Conservation (phyloP, 1,140 invertebrate species). For the Augochlora pura region DNA sequence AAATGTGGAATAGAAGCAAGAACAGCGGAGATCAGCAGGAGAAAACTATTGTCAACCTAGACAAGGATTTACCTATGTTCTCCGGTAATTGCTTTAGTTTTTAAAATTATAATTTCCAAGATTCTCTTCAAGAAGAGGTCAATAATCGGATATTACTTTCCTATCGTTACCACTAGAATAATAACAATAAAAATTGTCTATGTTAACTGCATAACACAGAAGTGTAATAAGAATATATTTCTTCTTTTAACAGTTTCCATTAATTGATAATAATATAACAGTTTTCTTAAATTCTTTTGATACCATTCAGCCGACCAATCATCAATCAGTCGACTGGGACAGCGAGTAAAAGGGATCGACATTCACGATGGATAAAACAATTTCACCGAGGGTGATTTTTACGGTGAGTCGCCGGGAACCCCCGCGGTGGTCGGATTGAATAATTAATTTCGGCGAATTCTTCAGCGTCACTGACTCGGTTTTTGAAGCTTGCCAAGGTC, state of each 20-base stretch:
- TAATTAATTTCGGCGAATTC: slow-evolving; percentile 39
- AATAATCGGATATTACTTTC: too few species aligned
- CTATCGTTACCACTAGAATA: too few species aligned
- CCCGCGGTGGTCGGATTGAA: background rate
- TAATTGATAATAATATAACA: too few species aligned
- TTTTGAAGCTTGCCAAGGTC: slow-evolving; percentile 49
- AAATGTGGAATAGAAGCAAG: background rate
- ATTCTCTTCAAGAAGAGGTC: too few species aligned
- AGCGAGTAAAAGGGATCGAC: background rate
- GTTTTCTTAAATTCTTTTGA: too few species aligned
- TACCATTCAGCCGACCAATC: background rate
- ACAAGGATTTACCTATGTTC: too few species aligned
- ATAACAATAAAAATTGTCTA: too few species aligned
- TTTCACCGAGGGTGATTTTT: background rate
- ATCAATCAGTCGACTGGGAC: background rate
- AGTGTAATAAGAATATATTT: too few species aligned
- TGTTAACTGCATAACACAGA: too few species aligned
- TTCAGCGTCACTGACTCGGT: background rate
- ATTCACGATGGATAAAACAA: background rate
- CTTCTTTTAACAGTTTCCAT: too few species aligned
- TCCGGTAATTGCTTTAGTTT: too few species aligned
- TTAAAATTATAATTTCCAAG: too few species aligned
- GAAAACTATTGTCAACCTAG: background rate
- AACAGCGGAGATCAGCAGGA: background rate
- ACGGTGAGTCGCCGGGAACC: background rate